Evolutionary conservation across 2,797 vertebrate genomes (phyloP).

Genomic region (Alauda arvensis): DNA sequence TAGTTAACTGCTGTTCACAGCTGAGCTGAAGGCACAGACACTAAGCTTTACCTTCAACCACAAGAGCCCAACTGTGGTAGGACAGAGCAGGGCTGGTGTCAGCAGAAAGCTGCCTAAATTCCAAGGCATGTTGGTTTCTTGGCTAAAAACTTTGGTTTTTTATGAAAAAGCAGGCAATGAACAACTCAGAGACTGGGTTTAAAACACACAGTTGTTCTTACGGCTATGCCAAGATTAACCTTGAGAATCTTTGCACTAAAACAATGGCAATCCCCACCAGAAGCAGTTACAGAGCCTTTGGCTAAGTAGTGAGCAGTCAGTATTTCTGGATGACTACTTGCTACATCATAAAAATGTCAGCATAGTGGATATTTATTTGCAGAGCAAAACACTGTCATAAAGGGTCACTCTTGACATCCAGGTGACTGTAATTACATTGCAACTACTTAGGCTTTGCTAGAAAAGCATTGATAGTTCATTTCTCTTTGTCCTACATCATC

Average conservation of each 20-base stretch:
- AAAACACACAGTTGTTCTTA: neutral
- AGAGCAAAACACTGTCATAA: neutral
- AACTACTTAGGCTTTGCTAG: neutral
- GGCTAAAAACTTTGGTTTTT: neutral
- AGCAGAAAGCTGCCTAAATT: neutral
- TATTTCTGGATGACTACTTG: constrained; percentile 15
- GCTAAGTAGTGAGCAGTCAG: neutral
- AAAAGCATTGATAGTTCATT: neutral
- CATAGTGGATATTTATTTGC: neutral
- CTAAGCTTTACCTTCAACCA: neutral
- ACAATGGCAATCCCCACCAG: neutral
- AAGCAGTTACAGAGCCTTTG: neutral
- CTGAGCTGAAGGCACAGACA: constrained; percentile 12
- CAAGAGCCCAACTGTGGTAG: neutral
- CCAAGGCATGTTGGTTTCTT: neutral
- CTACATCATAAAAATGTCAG: constrained; percentile 1
- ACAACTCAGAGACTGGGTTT: neutral
- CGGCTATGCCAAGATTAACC: neutral
- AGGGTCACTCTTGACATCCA: neutral
- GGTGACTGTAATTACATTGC: neutral
- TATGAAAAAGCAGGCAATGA: neutral
- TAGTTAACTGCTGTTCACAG: constrained; percentile 20
- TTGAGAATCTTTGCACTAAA: neutral
- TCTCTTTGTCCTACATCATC: neutral
- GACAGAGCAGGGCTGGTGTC: neutral